These are phyloP conservation scores for Ailuropoda melanoleuca DNA, from an alignment of 2,113 vertebrate genomes.

Conservation along the genomic window DNA sequence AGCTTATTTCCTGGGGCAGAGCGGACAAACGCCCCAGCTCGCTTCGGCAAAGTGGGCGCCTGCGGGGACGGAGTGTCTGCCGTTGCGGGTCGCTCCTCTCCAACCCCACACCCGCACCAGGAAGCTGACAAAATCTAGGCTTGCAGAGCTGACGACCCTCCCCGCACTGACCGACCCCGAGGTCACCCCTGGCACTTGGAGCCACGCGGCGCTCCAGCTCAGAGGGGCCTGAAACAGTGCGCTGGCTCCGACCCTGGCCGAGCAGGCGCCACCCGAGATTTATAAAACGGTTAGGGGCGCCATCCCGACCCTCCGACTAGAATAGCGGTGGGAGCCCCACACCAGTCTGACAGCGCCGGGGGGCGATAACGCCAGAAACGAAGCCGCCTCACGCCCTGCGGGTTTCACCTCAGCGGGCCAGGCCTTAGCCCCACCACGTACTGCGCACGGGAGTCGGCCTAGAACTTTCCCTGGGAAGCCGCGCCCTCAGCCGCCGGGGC, in stretches of 20 bases:
- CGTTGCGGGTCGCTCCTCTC: not conserved
- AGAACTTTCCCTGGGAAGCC: accelerated
- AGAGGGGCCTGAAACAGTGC: too few relatives aligned
- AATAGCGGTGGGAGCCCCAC: not conserved
- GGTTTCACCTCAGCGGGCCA: not conserved
- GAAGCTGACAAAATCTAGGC: not conserved
- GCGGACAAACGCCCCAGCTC: not conserved
- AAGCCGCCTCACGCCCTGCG: not conserved
- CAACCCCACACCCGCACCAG: not conserved
- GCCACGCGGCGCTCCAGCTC: not conserved
- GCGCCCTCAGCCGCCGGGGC: accelerated
- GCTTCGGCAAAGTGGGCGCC: not conserved
- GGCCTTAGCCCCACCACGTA: too few relatives aligned
- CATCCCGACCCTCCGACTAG: not conserved
- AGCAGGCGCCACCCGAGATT: not conserved
- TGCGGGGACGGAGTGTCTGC: too few relatives aligned
- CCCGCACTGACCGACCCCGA: not conserved
- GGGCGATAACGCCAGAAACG: not conserved
- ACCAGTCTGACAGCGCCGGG: not conserved
- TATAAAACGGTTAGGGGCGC: not conserved
- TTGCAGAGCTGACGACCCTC: not conserved
- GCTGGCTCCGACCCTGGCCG: not conserved
- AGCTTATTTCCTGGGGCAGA: not conserved
- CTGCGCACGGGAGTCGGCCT: accelerated
- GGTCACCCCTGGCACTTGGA: not conserved